These are phyloP conservation scores for Drosophila yakuba DNA, from an alignment of 1,140 invertebrate species.

Conservation along the genomic window DNA sequence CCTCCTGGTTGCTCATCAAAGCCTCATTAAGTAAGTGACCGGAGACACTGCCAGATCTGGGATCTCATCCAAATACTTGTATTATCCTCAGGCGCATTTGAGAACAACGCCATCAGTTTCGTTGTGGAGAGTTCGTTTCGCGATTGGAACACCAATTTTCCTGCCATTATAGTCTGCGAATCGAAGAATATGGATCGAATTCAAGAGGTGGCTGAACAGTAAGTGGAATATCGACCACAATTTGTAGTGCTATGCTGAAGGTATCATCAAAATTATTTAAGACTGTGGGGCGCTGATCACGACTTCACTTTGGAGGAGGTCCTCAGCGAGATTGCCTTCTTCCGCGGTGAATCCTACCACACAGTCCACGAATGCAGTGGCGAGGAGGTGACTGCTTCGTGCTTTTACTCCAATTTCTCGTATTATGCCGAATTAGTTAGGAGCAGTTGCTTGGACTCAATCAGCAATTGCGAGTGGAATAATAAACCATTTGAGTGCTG, in stretches of 20 bases:
- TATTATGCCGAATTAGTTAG: conserved; percentile 87
- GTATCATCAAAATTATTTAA: conserved; percentile 48
- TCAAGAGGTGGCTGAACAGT: conserved; percentile 87
- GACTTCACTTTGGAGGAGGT: conserved; percentile 89
- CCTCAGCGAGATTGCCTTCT: conserved; percentile 88
- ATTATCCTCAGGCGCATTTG: conserved; percentile 68
- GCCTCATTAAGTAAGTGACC: conserved; percentile 85
- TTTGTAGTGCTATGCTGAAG: too few relatives aligned
- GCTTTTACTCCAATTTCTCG: conserved; percentile 86
- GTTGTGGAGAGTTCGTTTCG: conserved; percentile 89
- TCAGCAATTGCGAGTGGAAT: conserved; percentile 88
- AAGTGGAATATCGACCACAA: background rate
- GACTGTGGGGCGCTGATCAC: conserved; percentile 87
- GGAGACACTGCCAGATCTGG: background rate
- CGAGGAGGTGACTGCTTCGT: conserved; percentile 85
- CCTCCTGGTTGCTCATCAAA: conserved; percentile 86
- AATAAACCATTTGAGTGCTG: conserved; percentile 88
- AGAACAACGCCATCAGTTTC: conserved; percentile 88
- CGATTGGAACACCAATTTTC: conserved; percentile 89
- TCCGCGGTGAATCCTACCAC: conserved; percentile 88
- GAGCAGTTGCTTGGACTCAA: conserved; percentile 86
- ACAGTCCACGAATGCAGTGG: conserved; percentile 87
- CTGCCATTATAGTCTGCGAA: conserved; percentile 88
- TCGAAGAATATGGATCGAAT: conserved; percentile 87
- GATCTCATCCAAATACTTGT: background rate